These are phyloP conservation scores for Nycticebus coucang DNA, from an alignment of 2,113 vertebrate species.

Conservation along the genomic window DNA sequence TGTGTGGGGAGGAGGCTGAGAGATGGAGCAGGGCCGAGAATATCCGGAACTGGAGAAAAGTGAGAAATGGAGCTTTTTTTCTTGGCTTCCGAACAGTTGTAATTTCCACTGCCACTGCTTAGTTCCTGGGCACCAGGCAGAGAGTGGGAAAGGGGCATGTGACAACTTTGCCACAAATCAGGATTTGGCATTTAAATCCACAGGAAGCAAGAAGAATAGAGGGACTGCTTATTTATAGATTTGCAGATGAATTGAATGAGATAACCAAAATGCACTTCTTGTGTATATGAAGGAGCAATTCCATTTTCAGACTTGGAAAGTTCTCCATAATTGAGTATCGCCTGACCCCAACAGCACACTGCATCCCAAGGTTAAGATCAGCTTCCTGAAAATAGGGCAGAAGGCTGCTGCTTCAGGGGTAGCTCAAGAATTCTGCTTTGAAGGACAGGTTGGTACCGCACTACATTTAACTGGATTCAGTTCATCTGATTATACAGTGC, in stretches of 20 bases:
- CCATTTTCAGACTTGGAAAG: conserved; percentile 85
- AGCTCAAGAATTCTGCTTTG: conserved; percentile 84
- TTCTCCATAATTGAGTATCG: conserved; percentile 79
- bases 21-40: conserved; percentile 75
- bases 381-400: conserved; percentile 81
- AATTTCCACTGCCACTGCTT: conserved; percentile 83
- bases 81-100: conserved; percentile 83
- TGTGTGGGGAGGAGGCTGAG: conserved; percentile 69
- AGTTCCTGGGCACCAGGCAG: conserved; percentile 85
- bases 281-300: conserved; percentile 82
- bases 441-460: conserved; percentile 89
- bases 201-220: conserved; percentile 82
- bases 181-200: conserved; percentile 83
- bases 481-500: conserved; percentile 90
- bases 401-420: conserved; percentile 79
- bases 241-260: conserved; percentile 83
- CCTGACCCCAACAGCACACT: conserved; percentile 73
- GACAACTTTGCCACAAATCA: conserved; percentile 76
- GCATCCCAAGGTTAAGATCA: conserved; percentile 82
- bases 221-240: conserved; percentile 86
- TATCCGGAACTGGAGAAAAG: conserved; percentile 83
- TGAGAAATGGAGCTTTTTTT: conserved; percentile 84
- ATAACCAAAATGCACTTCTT: conserved; percentile 76
- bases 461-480: conserved; percentile 88
- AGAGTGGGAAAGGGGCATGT: conserved; percentile 82